These are phyloP conservation scores for Geotrupes spiniger DNA, from an alignment of 2,888 invertebrate genomes.

Conservation along the genomic window DNA sequence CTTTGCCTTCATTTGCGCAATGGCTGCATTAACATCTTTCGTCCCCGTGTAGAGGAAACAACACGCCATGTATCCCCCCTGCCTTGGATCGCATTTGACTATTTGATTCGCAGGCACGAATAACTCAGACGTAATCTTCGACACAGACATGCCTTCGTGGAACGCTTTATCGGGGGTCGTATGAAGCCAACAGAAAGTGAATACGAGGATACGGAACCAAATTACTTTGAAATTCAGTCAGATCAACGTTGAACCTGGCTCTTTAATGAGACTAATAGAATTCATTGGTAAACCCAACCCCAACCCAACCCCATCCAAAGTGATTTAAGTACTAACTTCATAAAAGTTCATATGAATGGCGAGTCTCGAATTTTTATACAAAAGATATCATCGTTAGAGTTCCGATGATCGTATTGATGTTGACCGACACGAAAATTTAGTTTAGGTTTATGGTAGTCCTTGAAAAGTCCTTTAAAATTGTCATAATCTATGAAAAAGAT, in stretches of 20 bases:
- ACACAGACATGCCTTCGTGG: constrained; percentile 74
- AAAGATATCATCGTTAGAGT: no score
- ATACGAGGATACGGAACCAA: constrained; percentile 90
- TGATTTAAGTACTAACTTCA: no score
- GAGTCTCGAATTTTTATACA: no score
- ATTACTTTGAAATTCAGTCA: constrained; percentile 90
- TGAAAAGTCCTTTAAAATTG: no score
- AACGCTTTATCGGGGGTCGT: constrained; percentile 72
- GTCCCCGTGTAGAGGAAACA: constrained; percentile 83
- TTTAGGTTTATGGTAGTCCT: no score
- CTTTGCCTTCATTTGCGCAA: constrained; percentile 73
- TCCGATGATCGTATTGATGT: no score
- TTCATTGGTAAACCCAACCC: no score
- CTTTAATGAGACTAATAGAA: no score
- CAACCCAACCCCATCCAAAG: no score
- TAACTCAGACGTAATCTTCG: constrained; percentile 81
- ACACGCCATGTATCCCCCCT: constrained; percentile 88
- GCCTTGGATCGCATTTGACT: constrained; percentile 84
- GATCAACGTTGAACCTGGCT: constrained; percentile 83
- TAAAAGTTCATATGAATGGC: no score
- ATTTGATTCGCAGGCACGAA: constrained; percentile 89
- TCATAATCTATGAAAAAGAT: no score
- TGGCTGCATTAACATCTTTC: constrained; percentile 83
- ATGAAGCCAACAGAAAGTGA: constrained; percentile 78
- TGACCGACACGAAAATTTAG: no score